Conservation (phyloP, 2,888 invertebrate species). For the Apamea anceps region DNA sequence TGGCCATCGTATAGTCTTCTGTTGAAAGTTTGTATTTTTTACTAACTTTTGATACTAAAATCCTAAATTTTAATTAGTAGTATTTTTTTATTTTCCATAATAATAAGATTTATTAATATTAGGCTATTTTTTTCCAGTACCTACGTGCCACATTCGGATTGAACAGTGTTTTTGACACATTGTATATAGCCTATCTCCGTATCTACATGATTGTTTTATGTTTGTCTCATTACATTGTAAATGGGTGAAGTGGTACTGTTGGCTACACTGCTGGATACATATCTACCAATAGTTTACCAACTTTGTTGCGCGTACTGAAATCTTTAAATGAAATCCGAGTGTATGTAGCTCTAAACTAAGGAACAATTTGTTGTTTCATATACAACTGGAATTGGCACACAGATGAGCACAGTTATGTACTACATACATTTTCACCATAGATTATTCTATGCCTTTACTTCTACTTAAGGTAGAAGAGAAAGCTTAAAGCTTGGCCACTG, state of each 20-base stretch:
- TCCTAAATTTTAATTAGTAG: too few species aligned
- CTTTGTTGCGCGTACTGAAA: slow-evolving; percentile 23
- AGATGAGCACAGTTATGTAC: not conserved
- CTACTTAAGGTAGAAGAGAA: not conserved
- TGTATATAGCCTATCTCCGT: too few species aligned
- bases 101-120: too few species aligned
- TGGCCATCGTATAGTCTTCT: too few species aligned
- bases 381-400: not conserved
- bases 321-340: slow-evolving; percentile 7
- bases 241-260: not conserved
- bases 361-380: slow-evolving; percentile 12
- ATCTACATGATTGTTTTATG: not conserved
- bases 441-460: not conserved
- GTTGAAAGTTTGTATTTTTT: too few species aligned
- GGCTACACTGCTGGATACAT: not conserved
- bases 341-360: slow-evolving; percentile 3
- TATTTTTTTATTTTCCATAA: too few species aligned
- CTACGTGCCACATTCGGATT: too few species aligned
- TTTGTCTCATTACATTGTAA: slow-evolving; percentile 2
- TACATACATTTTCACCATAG: not conserved
- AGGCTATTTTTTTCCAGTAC: not conserved
- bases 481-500: not conserved
- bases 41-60: too few species aligned
- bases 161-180: too few species aligned
- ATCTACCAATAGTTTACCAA: slow-evolving; percentile 11